Percentiles rank a stretch among this genome's conserved stretches.
These are phyloP conservation scores for Lasiommata megera DNA, from an alignment of 2,888 invertebrate genomes.

Conservation along the genomic window DNA sequence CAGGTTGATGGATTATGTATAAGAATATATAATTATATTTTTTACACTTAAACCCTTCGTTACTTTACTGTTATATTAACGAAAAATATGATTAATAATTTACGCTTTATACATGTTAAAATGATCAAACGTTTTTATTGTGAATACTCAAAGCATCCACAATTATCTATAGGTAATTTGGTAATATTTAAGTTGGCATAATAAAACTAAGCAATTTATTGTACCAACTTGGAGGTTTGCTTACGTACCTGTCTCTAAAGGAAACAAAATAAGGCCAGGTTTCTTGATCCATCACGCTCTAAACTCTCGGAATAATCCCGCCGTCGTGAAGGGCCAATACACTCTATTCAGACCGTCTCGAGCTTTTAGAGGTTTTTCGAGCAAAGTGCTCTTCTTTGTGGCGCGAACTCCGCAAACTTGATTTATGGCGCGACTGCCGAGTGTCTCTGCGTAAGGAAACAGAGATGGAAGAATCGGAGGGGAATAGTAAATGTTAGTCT, in stretches of 20 bases:
- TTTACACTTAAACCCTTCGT: too few relatives aligned
- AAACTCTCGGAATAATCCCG: conserved; percentile 15
- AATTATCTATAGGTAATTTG: too few relatives aligned
- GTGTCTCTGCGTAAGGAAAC: conserved; percentile 19
- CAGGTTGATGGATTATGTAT: too few relatives aligned
- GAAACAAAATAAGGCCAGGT: conserved; percentile 3
- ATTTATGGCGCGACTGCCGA: conserved; percentile 40
- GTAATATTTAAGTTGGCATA: too few relatives aligned
- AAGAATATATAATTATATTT: too few relatives aligned
- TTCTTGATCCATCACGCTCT: conserved; percentile 7
- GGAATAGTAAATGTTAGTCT: neutral
- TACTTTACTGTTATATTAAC: too few relatives aligned
- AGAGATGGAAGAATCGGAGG: conserved; percentile 4
- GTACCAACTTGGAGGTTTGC: too few relatives aligned
- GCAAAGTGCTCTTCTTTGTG: conserved; percentile 35
- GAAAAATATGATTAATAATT: too few relatives aligned
- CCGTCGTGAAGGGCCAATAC: conserved; percentile 13
- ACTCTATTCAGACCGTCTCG: conserved; percentile 27
- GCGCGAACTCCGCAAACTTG: conserved; percentile 35
- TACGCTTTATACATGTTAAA: too few relatives aligned
- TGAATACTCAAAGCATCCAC: too few relatives aligned
- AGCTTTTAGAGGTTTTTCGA: conserved; percentile 34
- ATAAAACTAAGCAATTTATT: too few relatives aligned
- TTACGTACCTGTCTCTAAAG: neutral
- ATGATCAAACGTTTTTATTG: too few relatives aligned